Evolutionary conservation across 2,888 invertebrate species (phyloP).

Genomic region (Himalopsyche kuldschensis): DNA sequence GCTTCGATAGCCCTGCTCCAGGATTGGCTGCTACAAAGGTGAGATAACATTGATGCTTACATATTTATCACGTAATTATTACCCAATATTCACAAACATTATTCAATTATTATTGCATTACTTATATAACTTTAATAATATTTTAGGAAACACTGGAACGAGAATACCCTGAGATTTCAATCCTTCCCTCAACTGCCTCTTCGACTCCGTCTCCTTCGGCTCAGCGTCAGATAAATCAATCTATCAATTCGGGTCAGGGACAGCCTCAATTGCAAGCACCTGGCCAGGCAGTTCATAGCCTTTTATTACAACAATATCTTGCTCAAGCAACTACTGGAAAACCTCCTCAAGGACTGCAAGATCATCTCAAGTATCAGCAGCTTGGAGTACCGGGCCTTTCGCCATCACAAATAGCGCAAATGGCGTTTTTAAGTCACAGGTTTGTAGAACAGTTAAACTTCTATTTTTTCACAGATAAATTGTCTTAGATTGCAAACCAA

Average conservation of each 20-base stretch:
- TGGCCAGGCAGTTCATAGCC: slow-evolving; percentile 57
- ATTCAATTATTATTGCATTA: not conserved
- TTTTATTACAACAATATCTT: slow-evolving; percentile 57
- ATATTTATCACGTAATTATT: not conserved
- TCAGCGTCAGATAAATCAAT: slow-evolving; percentile 54
- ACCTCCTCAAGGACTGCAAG: slow-evolving; percentile 45
- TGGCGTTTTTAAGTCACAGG: slow-evolving; percentile 57
- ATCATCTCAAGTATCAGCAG: slow-evolving; percentile 57
- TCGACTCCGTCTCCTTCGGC: slow-evolving; percentile 53
- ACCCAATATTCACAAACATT: not conserved
- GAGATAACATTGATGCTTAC: slow-evolving; percentile 31
- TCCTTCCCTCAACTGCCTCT: slow-evolving; percentile 58
- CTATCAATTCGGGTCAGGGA: slow-evolving; percentile 38
- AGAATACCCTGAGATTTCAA: slow-evolving; percentile 59
- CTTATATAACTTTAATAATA: not conserved
- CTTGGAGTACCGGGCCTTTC: slow-evolving; percentile 27
- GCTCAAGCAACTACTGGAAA: slow-evolving; percentile 50
- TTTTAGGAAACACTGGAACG: slow-evolving; percentile 58
- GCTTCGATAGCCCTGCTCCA: not conserved
- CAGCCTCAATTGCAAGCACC: not conserved
- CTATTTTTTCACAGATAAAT: not conserved
- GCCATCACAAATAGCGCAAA: slow-evolving; percentile 43
- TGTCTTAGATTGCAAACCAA: too few species aligned
- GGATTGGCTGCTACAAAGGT: slow-evolving; percentile 59
- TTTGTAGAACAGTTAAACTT: slow-evolving; percentile 42